A percentile compares a stretch with the other conserved stretches of the same genome.
Conservation (phyloP, 2,888 invertebrate genomes). For the Melanargia galathea region DNA sequence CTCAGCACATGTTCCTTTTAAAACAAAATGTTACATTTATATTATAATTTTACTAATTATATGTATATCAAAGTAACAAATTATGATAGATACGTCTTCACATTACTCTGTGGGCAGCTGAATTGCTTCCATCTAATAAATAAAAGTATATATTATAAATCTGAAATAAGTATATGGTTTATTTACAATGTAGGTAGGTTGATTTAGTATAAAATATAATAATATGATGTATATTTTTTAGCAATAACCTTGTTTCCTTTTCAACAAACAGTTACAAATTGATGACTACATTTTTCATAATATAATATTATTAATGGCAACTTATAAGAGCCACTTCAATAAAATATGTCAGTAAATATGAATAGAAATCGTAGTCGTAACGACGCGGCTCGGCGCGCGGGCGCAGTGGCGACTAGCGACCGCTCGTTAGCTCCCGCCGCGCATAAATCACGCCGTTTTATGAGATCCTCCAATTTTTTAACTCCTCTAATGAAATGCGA, state of each 20-base stretch:
- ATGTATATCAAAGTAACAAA: too few relatives aligned
- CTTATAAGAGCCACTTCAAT: slow-evolving; percentile 16
- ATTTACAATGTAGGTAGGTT: too few relatives aligned
- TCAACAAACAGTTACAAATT: slow-evolving; percentile 13
- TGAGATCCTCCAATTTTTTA: slow-evolving; percentile 78
- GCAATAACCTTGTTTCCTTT: neutral
- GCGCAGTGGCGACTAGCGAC: slow-evolving; percentile 63
- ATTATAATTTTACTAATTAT: too few relatives aligned
- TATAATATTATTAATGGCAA: slow-evolving; percentile 6
- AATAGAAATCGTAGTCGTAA: slow-evolving; percentile 39
- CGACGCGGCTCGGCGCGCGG: slow-evolving; percentile 27
- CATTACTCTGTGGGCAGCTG: too few relatives aligned
- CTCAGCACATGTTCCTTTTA: too few relatives aligned
- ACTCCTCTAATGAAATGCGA: slow-evolving; percentile 80
- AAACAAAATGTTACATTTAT: too few relatives aligned
- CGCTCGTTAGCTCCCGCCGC: slow-evolving; percentile 77
- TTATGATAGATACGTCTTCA: too few relatives aligned
- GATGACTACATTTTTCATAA: neutral
- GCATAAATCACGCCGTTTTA: slow-evolving; percentile 80
- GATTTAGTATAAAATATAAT: too few relatives aligned
- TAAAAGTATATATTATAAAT: too few relatives aligned
- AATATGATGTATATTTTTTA: neutral
- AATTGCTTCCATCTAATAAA: too few relatives aligned
- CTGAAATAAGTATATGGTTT: too few relatives aligned
- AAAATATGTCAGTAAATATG: slow-evolving; percentile 31